Percentiles rank a stretch among this genome's conserved stretches.
Conservation (phyloP, 2,888 invertebrate species). For the Nomada ruficornis region DNA sequence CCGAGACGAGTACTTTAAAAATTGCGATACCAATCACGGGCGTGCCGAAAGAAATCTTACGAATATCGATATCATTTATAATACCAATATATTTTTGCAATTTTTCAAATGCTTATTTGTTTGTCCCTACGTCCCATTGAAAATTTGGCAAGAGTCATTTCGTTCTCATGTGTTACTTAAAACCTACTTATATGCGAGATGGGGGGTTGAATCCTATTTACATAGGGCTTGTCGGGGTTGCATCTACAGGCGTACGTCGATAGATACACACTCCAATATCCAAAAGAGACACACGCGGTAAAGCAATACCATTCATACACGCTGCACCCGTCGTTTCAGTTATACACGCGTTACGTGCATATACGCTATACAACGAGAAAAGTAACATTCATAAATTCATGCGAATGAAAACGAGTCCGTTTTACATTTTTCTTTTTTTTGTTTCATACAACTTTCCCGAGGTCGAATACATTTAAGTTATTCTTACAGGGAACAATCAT, state of each 20-base stretch:
- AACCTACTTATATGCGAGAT: constrained; percentile 73
- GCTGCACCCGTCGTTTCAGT: constrained; percentile 5
- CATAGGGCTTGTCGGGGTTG: constrained; percentile 73
- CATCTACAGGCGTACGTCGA: constrained; percentile 71
- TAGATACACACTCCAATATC: constrained; percentile 16
- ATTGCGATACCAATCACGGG: constrained; percentile 9
- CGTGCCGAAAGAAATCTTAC: constrained; percentile 44
- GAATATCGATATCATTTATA: constrained; percentile 76
- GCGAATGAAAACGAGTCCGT: constrained; percentile 40
- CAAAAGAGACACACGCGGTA: constrained; percentile 22
- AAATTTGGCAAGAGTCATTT: constrained; percentile 82
- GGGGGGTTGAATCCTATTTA: constrained; percentile 77
- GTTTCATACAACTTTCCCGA: constrained; percentile 21
- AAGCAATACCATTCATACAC: constrained; percentile 37
- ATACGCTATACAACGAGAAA: constrained; percentile 40
- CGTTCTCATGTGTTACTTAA: constrained; percentile 77
- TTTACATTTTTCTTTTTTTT: constrained; percentile 17
- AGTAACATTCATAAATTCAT: constrained; percentile 47
- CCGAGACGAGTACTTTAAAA: background rate
- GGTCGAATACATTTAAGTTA: constrained; percentile 40
- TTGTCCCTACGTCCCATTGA: constrained; percentile 80
- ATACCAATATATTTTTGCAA: constrained; percentile 83
- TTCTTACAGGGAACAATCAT: constrained; percentile 40
- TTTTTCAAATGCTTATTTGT: constrained; percentile 79
- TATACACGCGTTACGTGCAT: constrained; percentile 26